Evolutionary conservation across 2,797 vertebrate genomes (phyloP).

Genomic region (Syncerus caffer): DNA sequence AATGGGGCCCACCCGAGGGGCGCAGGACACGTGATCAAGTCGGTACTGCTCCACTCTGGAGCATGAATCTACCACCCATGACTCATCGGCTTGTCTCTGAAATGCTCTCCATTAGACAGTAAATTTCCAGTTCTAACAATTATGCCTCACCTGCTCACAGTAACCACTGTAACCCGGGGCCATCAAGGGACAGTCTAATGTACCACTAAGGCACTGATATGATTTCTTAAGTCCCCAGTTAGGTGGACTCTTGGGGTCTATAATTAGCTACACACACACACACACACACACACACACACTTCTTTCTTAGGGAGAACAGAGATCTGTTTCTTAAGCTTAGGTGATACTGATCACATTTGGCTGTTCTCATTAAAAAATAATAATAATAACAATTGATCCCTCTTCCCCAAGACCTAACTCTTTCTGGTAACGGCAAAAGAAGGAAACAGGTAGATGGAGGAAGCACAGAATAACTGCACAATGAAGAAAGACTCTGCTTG

Average conservation of each 20-base stretch:
- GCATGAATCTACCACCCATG: background rate
- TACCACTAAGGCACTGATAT: background rate
- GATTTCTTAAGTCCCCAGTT: background rate
- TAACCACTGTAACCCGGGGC: background rate
- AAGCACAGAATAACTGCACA: conserved; percentile 9
- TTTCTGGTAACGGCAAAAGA: background rate
- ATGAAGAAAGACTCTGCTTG: background rate
- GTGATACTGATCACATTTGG: background rate
- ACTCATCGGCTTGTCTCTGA: background rate
- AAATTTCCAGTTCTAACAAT: conserved; percentile 17
- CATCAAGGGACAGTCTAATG: background rate
- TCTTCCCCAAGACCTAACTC: background rate
- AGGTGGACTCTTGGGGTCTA: background rate
- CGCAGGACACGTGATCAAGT: background rate
- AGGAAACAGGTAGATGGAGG: background rate
- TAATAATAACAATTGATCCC: background rate
- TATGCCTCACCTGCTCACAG: background rate
- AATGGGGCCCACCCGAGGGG: background rate
- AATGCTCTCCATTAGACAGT: background rate
- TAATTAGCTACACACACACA: background rate
- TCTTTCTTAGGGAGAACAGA: background rate
- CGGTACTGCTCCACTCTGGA: background rate
- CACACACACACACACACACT: background rate
- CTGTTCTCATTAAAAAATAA: background rate
- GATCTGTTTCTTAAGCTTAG: background rate